A percentile compares a stretch with the other conserved stretches of the same genome.
These are phyloP conservation scores for Mus minutoides DNA, from an alignment of 2,797 vertebrate species.

Conservation along the genomic window DNA sequence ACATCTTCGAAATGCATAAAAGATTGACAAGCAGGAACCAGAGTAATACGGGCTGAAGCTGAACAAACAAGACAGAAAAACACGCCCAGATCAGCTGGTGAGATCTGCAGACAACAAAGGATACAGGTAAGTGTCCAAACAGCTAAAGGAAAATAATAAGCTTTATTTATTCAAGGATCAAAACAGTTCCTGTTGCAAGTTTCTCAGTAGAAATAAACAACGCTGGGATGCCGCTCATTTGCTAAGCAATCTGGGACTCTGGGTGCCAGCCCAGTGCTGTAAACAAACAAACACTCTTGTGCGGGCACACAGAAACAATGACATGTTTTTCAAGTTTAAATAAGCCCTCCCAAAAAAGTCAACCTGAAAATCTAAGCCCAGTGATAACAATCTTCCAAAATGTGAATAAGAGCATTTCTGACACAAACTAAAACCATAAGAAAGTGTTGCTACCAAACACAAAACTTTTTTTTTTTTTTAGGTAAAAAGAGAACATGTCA, in stretches of 20 bases:
- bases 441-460: background rate
- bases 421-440: background rate
- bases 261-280: background rate
- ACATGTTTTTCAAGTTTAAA: conserved; percentile 8
- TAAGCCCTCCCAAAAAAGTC: background rate
- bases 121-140: background rate
- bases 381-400: conserved; percentile 1
- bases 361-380: background rate
- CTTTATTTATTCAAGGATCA: background rate
- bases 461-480: background rate
- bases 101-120: background rate
- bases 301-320: background rate
- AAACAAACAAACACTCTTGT: background rate
- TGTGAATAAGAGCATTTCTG: conserved; percentile 25
- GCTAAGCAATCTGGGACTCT: background rate
- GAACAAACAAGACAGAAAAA: conserved; percentile 15
- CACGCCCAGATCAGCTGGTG: background rate
- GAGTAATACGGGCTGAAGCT: background rate
- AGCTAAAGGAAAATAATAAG: background rate
- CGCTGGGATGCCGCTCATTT: background rate
- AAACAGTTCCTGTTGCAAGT: background rate
- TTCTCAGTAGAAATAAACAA: background rate
- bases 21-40: background rate
- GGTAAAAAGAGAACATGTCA: conserved; percentile 29
- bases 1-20: conserved; percentile 18